Conservation (phyloP, 1,140 invertebrate genomes). For the Brachionus calyciflorus region DNA sequence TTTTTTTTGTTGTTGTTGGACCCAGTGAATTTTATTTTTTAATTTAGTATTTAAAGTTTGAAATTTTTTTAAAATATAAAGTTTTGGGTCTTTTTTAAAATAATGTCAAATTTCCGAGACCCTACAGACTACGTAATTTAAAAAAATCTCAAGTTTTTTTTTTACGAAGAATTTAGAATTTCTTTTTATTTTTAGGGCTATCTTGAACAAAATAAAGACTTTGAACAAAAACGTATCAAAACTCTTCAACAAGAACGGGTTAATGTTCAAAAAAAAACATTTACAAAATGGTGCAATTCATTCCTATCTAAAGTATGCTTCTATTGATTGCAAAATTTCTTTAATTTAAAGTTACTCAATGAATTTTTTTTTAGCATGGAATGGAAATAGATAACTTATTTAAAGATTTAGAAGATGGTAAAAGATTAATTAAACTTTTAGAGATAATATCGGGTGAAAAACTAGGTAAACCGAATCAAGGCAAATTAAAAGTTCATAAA, state of each 20-base stretch:
- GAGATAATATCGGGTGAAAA: constrained; percentile 99
- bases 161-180: neutral
- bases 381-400: constrained; percentile 86
- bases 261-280: constrained; percentile 98
- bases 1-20: too few relatives aligned
- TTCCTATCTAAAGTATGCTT: constrained; percentile 88
- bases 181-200: neutral
- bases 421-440: constrained; percentile 88
- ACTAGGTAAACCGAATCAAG: constrained; percentile 90
- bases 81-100: too few relatives aligned
- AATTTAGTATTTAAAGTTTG: too few relatives aligned
- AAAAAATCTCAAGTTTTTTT: neutral
- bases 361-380: constrained; percentile 49
- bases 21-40: too few relatives aligned
- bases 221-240: constrained; percentile 91
- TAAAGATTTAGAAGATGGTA: constrained; percentile 89
- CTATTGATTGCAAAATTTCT: constrained; percentile 62
- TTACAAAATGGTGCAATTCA: constrained; percentile 99
- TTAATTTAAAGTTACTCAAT: neutral
- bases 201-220: constrained; percentile 65
- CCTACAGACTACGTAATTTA: neutral
- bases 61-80: too few relatives aligned
- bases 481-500: constrained; percentile 95
- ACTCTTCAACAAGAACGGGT: constrained; percentile 91
- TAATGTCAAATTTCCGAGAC: constrained; percentile 31